These are phyloP conservation scores for Morpho achilles DNA, from an alignment of 2,888 invertebrate species.

Conservation along the genomic window DNA sequence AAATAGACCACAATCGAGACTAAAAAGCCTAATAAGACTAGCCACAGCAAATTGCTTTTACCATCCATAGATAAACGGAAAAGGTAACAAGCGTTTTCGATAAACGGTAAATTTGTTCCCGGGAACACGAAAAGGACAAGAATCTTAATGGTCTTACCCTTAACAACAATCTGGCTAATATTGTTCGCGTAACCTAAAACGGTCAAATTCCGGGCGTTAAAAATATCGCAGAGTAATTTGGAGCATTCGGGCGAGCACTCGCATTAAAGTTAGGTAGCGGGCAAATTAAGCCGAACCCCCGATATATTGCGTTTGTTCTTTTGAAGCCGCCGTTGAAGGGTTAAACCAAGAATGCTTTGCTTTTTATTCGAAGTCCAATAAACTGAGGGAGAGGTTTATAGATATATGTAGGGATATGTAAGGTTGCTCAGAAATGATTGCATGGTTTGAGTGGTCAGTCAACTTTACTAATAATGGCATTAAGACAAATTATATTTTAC, in stretches of 20 bases:
- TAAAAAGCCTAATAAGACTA: neutral
- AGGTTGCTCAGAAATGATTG: slow-evolving; percentile 9
- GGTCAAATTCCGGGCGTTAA: slow-evolving; percentile 74
- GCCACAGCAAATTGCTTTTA: neutral
- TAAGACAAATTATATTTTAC: neutral
- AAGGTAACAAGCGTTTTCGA: neutral
- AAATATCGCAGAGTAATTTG: slow-evolving; percentile 76
- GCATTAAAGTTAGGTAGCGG: slow-evolving; percentile 69
- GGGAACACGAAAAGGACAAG: slow-evolving; percentile 10
- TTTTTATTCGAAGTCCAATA: slow-evolving; percentile 73
- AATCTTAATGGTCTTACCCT: slow-evolving; percentile 25
- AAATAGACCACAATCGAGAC: too few relatives aligned
- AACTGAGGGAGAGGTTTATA: slow-evolving; percentile 42
- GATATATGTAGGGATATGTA: slow-evolving; percentile 18
- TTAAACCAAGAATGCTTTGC: slow-evolving; percentile 79
- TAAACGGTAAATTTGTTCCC: slow-evolving; percentile 3
- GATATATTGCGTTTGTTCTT: slow-evolving; percentile 79
- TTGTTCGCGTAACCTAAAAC: slow-evolving; percentile 66
- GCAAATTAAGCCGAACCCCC: slow-evolving; percentile 75
- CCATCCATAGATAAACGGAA: neutral
- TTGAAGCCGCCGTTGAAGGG: slow-evolving; percentile 76
- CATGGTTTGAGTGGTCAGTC: slow-evolving; percentile 21
- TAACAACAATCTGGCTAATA: slow-evolving; percentile 53
- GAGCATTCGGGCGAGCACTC: slow-evolving; percentile 69
- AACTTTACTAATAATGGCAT: slow-evolving; percentile 19